Conservation (phyloP, 2,888 invertebrate species). For the Rhogogaster chlorosoma region DNA sequence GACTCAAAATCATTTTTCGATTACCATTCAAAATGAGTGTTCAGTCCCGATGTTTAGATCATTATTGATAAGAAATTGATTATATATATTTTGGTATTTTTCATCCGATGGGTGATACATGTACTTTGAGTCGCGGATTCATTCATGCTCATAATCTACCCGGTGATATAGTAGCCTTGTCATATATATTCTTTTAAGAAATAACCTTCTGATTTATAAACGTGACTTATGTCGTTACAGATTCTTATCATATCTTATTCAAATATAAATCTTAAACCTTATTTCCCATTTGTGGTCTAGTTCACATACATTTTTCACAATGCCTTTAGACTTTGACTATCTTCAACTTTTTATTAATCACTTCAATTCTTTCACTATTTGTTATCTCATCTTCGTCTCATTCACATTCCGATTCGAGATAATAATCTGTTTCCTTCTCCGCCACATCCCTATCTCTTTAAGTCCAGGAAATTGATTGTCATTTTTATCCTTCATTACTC, state of each 20-base stretch:
- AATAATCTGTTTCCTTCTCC: too few relatives aligned
- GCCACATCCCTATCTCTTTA: too few relatives aligned
- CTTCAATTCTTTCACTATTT: background rate
- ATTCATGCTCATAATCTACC: conserved; percentile 4
- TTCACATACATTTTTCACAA: background rate
- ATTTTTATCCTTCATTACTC: too few relatives aligned
- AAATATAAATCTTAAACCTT: conserved; percentile 10
- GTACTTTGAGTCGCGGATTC: background rate
- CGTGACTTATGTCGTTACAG: background rate
- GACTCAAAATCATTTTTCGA: background rate
- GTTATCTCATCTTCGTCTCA: too few relatives aligned
- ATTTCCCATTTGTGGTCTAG: background rate
- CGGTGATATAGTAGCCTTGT: background rate
- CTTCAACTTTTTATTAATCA: background rate
- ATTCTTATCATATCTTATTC: conserved; percentile 21
- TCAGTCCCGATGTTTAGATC: background rate
- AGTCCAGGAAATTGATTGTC: too few relatives aligned
- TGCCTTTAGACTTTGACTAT: background rate
- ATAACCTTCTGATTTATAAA: background rate
- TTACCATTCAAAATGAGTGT: background rate
- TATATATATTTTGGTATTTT: background rate
- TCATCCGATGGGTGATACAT: background rate
- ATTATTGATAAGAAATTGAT: background rate
- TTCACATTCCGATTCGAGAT: too few relatives aligned
- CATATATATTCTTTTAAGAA: conserved; percentile 6